These are phyloP conservation scores for Ernsta delagoae DNA, from an alignment of 2,888 invertebrate species.

Conservation along the genomic window DNA sequence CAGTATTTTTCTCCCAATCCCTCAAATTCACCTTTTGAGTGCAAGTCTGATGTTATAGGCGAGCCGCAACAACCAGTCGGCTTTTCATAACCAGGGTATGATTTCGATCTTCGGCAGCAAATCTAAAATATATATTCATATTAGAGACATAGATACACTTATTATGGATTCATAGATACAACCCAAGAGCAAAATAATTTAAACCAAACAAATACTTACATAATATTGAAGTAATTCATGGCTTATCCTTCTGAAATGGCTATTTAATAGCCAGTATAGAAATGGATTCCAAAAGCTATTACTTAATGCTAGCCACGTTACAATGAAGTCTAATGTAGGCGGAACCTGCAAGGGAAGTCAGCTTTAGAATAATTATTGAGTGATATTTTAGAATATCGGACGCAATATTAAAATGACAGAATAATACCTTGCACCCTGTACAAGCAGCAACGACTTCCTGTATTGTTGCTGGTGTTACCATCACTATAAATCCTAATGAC, in stretches of 20 bases:
- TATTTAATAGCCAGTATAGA: conserved; percentile 94
- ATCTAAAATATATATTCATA: conserved; percentile 54
- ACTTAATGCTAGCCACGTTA: conserved; percentile 94
- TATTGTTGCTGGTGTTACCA: conserved; percentile 96
- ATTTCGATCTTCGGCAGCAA: conserved; percentile 73
- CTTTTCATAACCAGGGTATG: conserved; percentile 74
- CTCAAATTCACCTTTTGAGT: conserved; percentile 86
- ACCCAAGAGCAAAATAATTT: background rate
- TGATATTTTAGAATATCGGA: background rate
- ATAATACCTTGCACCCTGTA: conserved; percentile 90
- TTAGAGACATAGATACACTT: background rate
- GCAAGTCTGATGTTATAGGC: conserved; percentile 75
- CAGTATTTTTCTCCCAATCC: conserved; percentile 89
- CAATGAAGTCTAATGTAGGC: conserved; percentile 92
- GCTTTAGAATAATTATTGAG: background rate
- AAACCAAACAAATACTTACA: conserved; percentile 78
- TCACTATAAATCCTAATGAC: conserved; percentile 95
- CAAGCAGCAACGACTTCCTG: conserved; percentile 96
- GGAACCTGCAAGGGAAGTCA: conserved; percentile 85
- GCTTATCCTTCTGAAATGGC: conserved; percentile 92
- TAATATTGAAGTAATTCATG: conserved; percentile 90
- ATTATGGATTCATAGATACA: background rate
- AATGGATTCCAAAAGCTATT: conserved; percentile 97
- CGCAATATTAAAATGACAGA: background rate
- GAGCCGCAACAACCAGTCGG: conserved; percentile 79